phyloP scores from a whole-genome alignment of 2,113 vertebrate species.

The Felis catus region F.catus_Fca126_mat1.0 CM031420.1:28532001-28532500 shows the following conservation, averaged over 20 bases:
- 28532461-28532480: background rate
- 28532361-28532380: background rate
- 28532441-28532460: background rate
- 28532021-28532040: background rate
- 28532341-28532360: background rate
- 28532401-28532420: background rate
- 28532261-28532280: background rate
- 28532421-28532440: background rate
- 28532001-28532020: no score
- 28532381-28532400: background rate
- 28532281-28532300: background rate
- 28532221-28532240: background rate
- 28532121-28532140: background rate
- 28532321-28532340: background rate
- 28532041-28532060: background rate
- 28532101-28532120: background rate
- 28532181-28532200: background rate
- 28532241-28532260: background rate
- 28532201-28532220: background rate
- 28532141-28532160: background rate
- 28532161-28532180: background rate
- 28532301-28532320: background rate
- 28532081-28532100: background rate
- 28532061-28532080: background rate
- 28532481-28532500: background rate